phyloP scores from a whole-genome alignment of 2,888 invertebrate species.

The Drosophila nigritarsus region DNA sequence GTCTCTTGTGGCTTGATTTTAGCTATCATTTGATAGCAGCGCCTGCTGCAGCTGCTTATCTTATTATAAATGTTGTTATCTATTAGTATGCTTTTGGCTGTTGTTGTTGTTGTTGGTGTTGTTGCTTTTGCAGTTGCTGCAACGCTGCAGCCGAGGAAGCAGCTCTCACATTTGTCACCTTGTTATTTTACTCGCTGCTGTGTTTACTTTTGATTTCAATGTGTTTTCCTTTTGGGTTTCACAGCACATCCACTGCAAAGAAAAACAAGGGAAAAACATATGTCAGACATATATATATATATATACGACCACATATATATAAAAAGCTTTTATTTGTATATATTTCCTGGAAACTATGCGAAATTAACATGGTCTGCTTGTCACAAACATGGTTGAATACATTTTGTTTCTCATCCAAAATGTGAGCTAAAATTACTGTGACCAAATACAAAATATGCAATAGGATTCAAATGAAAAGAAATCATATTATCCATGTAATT shows the following conservation, averaged over 20 bases:
- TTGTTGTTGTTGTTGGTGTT: conserved; percentile 22
- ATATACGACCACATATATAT: not conserved
- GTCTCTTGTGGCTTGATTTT: conserved; percentile 49
- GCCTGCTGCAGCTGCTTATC: conserved; percentile 28
- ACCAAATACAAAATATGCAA: not conserved
- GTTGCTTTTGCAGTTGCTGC: conserved; percentile 31
- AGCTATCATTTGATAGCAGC: conserved; percentile 56
- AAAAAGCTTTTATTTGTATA: not conserved
- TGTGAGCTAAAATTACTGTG: not conserved
- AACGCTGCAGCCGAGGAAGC: conserved; percentile 62
- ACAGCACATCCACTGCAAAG: conserved; percentile 38
- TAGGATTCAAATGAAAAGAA: not conserved
- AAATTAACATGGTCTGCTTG: not conserved
- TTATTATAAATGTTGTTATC: conserved; percentile 21
- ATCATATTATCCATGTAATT: not conserved
- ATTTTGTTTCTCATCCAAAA: not conserved
- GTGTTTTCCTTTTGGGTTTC: conserved; percentile 18
- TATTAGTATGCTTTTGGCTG: conserved; percentile 13
- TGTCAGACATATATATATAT: conserved; percentile 21
- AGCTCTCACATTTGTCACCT: conserved; percentile 58
- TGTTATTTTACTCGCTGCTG: conserved; percentile 22
- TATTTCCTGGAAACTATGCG: not conserved
- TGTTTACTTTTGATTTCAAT: conserved; percentile 69
- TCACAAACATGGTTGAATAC: not conserved
- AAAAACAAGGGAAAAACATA: conserved; percentile 36